Evolutionary conservation across 2,797 vertebrate genomes (phyloP), one percentile per base, ranked within the genome.

Genomic region (Pangasius djambal): DNA sequence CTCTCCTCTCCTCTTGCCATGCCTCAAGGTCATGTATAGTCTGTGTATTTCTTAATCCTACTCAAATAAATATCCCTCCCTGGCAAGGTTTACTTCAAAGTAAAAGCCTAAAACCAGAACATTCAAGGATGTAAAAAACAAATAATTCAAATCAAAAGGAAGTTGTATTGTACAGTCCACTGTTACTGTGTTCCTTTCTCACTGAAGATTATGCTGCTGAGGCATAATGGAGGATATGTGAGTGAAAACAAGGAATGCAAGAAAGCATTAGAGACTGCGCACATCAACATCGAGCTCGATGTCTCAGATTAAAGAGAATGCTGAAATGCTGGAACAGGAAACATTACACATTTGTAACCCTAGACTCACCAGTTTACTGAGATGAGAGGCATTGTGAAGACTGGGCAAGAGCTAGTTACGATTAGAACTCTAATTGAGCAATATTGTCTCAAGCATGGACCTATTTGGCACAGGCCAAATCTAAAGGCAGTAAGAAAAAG

Each of bases 1-100:
- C 10, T 10, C 34, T 72, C n/a, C 44, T 28, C 25, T 31, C 75
- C 28, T 79, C 3, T 81, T 3, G 37, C 52, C 7, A 5, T 37
- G 9, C 31, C 78, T 81, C 78, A 81, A 81, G 78, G 55, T 37
- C n/a, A 81, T n/a, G 4, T 78, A 78, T 6, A 59, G 31, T 81
- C 2, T 79, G 34, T 79, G 50, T 31, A 20, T 34, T 81, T 57
- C 9, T 59, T 59, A n/a, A 57, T 34, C 4, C 4, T 37, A 37
- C 18, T 81, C 9, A 57, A 34, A 81, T 37, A 59, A 81, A 59
- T 10, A 81, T 59, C 18, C 18, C 31, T 59, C 52, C 52, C 20
- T 81, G 59, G n/a, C 55, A 81, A 22, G 31, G 52, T 22, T 57
- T 59, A 25, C 37, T 22, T 37, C 78, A 81, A 37, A 50, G 40